A percentile compares a stretch with the other conserved stretches of the same genome.
These are phyloP conservation scores for Gerris buenoi DNA, from an alignment of 1,140 invertebrate species.

Conservation along the genomic window DNA sequence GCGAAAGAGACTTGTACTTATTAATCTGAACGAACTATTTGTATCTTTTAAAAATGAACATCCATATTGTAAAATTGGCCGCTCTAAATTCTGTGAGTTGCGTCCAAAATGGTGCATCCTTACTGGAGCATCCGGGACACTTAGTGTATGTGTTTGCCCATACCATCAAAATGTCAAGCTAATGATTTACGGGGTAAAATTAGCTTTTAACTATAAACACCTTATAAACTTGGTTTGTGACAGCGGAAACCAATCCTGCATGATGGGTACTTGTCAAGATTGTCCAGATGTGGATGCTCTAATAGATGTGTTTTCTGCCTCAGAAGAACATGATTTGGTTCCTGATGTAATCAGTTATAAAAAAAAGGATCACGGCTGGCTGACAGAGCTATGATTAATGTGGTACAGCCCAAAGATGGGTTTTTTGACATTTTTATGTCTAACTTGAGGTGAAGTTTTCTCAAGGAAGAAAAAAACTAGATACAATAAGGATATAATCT, in stretches of 20 bases:
- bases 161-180: not conserved
- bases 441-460: too few species aligned
- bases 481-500: too few species aligned
- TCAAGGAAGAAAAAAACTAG: too few species aligned
- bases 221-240: not conserved
- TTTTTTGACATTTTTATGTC: too few species aligned
- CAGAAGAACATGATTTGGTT: not conserved
- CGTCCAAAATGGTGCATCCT: not conserved
- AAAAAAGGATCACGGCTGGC: not conserved
- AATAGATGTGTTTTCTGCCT: not conserved
- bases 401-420: not conserved
- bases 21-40: not conserved
- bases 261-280: not conserved
- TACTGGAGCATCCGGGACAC: not conserved
- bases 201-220: not conserved
- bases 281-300: not conserved
- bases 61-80: not conserved
- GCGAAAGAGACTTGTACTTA: too few species aligned
- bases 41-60: not conserved
- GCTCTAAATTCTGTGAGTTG: not conserved
- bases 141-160: not conserved
- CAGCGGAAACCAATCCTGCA: not conserved
- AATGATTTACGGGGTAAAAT: not conserved
- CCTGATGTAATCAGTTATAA: not conserved
- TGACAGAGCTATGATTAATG: not conserved